These are phyloP conservation scores for Smittia aterrima DNA, from an alignment of 2,888 invertebrate species.

Conservation along the genomic window DNA sequence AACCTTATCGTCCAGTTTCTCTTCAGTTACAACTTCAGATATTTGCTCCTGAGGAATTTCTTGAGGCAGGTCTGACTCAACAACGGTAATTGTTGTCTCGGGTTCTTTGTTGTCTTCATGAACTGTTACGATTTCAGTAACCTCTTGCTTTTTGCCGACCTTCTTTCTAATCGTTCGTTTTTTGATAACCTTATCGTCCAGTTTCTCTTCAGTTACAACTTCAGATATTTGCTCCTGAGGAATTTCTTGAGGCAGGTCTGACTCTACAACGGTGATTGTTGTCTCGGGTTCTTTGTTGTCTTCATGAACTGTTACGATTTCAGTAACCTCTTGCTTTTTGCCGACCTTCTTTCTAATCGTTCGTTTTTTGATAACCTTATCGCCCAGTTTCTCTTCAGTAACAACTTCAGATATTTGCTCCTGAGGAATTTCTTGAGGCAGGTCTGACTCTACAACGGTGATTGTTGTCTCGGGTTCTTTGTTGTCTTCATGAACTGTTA, in stretches of 20 bases:
- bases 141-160: constrained; percentile 54
- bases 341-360: constrained; percentile 55
- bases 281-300: constrained; percentile 51
- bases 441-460: constrained; percentile 44
- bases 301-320: constrained; percentile 54
- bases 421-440: constrained; percentile 46
- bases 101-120: constrained; percentile 51
- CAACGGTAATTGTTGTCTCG: constrained; percentile 51
- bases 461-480: constrained; percentile 47
- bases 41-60: background rate
- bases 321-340: constrained; percentile 54
- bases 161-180: constrained; percentile 55
- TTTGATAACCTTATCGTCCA: constrained; percentile 50
- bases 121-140: constrained; percentile 56
- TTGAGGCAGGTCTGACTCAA: constrained; percentile 43
- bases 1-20: constrained; percentile 47
- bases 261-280: constrained; percentile 50
- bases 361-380: constrained; percentile 53
- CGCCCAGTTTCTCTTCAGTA: constrained; percentile 48
- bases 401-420: constrained; percentile 47
- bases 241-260: constrained; percentile 45
- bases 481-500: constrained; percentile 46
- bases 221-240: constrained; percentile 49
- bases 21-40: constrained; percentile 40
- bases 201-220: constrained; percentile 48